Conservation (phyloP, 2,113 vertebrate species). For the Bombycilla garrulus region DNA sequence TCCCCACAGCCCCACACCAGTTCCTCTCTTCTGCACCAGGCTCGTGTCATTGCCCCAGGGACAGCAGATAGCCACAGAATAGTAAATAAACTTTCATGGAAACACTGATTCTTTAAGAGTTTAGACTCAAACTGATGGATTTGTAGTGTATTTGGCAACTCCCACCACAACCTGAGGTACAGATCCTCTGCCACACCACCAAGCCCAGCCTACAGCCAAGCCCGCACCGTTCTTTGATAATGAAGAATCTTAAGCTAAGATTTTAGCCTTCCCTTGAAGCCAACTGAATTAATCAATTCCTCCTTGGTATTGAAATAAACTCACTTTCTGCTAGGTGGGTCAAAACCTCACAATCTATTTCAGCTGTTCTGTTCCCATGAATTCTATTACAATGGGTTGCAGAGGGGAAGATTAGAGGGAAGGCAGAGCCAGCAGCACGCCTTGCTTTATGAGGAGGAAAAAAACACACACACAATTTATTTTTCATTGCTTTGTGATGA, state of each 20-base stretch:
- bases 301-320: slow-evolving; percentile 8
- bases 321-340: slow-evolving; percentile 54
- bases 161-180: neutral
- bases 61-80: neutral
- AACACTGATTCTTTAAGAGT: neutral
- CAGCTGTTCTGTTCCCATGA: slow-evolving; percentile 22
- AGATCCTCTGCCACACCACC: neutral
- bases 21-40: neutral
- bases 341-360: slow-evolving; percentile 43
- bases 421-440: slow-evolving; percentile 39
- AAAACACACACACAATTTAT: slow-evolving; percentile 61
- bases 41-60: neutral
- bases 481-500: slow-evolving; percentile 69
- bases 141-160: neutral
- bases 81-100: neutral
- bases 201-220: neutral
- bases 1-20: neutral
- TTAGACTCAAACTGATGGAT: neutral
- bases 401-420: slow-evolving; percentile 44
- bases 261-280: neutral
- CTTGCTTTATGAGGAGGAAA: slow-evolving; percentile 56
- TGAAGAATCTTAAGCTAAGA: neutral
- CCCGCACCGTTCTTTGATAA: neutral
- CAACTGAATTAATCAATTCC: slow-evolving; percentile 32
- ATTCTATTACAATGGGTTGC: slow-evolving; percentile 47